Conservation (phyloP, 2,797 vertebrate genomes). For the Spinus olivaceus region DNA sequence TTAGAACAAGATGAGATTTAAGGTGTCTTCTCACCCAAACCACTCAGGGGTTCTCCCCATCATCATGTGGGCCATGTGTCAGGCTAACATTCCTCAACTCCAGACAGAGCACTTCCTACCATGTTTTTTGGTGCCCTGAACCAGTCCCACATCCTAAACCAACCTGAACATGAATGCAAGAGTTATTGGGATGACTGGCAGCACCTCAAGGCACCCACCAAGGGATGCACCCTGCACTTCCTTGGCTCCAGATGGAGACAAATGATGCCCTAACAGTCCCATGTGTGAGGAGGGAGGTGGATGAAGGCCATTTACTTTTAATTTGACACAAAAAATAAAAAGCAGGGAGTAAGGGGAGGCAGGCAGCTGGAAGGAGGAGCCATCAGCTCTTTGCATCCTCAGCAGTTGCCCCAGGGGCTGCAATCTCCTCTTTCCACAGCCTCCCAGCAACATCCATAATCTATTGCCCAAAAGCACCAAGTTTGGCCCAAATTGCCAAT, state of each 20-base stretch:
- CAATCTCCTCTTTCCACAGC: not conserved
- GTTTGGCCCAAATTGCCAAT: not conserved
- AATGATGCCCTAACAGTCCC: not conserved
- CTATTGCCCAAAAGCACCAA: not conserved
- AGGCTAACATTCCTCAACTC: fast-evolving
- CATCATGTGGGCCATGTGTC: fast-evolving
- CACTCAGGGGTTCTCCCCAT: not conserved
- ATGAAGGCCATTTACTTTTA: not conserved
- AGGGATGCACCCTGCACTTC: not conserved
- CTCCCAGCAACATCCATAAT: fast-evolving
- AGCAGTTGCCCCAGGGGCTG: not conserved
- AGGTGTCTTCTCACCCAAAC: not conserved
- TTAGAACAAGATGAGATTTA: not conserved
- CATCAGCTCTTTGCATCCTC: not conserved
- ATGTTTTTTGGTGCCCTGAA: fast-evolving
- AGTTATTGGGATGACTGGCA: fast-evolving
- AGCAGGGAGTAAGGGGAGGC: not conserved
- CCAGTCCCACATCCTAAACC: not conserved
- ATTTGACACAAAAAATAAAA: not conserved
- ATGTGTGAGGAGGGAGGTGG: fast-evolving
- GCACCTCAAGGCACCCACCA: not conserved
- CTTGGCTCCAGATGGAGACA: not conserved
- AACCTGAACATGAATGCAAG: not conserved
- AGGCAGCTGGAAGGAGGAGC: not conserved
- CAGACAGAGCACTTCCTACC: not conserved